phyloP scores from a whole-genome alignment of 2,888 invertebrate species.

The Falcaria lacertinaria region DNA sequence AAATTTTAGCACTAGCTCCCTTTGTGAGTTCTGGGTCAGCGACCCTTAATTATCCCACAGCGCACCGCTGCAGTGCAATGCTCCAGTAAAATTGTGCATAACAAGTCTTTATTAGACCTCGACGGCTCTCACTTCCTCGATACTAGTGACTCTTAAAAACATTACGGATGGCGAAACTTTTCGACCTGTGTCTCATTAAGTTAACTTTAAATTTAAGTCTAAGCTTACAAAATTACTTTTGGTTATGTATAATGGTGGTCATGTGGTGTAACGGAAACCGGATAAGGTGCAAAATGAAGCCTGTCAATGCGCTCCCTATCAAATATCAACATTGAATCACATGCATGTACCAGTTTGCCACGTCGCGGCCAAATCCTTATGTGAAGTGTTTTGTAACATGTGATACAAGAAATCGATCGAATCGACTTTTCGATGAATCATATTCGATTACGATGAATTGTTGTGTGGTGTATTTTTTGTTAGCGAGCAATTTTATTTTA shows the following conservation, averaged over 20 bases:
- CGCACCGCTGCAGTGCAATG: constrained; percentile 68
- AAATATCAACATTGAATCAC: constrained; percentile 49
- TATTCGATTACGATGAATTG: constrained; percentile 38
- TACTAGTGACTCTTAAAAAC: constrained; percentile 35
- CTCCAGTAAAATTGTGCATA: constrained; percentile 76
- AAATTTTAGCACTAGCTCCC: constrained; percentile 59
- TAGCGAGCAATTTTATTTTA: constrained; percentile 6
- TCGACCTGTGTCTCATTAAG: neutral
- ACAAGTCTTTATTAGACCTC: constrained; percentile 71
- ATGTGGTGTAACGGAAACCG: constrained; percentile 44
- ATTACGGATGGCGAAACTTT: constrained; percentile 26
- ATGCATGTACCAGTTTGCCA: constrained; percentile 26
- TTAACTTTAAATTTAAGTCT: too few species aligned
- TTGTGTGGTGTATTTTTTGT: constrained; percentile 25
- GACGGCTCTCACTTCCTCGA: constrained; percentile 43
- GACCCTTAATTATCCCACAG: constrained; percentile 72
- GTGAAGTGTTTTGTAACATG: constrained; percentile 48
- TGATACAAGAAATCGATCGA: constrained; percentile 47
- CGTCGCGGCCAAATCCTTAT: constrained; percentile 48
- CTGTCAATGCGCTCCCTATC: constrained; percentile 42
- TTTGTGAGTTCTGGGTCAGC: constrained; percentile 57
- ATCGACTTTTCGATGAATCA: constrained; percentile 62
- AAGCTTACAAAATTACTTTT: too few species aligned
- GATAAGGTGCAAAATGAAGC: constrained; percentile 52
- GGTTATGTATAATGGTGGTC: neutral